Conservation (phyloP, 2,113 vertebrate species). For the Cynocephalus volans region DNA sequence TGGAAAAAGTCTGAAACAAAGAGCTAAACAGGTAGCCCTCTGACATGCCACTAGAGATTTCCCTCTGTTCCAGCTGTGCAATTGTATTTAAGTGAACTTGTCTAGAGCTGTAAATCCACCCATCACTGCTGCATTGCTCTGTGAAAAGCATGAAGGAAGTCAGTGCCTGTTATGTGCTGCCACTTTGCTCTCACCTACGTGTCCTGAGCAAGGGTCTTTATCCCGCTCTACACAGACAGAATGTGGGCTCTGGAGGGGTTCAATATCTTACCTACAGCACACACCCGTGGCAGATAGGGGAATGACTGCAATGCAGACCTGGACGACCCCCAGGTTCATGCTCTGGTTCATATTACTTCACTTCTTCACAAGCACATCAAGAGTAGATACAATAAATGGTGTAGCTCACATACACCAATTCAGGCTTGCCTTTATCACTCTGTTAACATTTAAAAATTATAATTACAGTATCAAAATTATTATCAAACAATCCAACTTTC, state of each 20-base stretch:
- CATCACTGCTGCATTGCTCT: not conserved
- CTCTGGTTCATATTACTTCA: not conserved
- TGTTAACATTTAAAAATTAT: not conserved
- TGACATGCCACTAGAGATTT: not conserved
- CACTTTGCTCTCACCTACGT: not conserved
- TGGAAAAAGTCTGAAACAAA: not conserved
- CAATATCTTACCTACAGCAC: not conserved
- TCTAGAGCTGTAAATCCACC: not conserved
- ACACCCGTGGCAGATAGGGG: rapidly evolving
- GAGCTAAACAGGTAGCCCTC: not conserved
- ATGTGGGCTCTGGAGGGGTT: not conserved
- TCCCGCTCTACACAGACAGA: rapidly evolving
- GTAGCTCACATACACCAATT: too few species aligned
- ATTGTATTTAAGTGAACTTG: not conserved
- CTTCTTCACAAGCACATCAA: not conserved
- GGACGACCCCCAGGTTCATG: too few species aligned
- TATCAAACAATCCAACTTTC: not conserved
- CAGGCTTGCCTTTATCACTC: not conserved
- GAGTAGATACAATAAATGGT: not conserved
- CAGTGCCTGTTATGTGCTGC: rapidly evolving
- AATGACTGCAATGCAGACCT: too few species aligned
- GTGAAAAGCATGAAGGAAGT: rapidly evolving
- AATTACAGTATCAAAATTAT: not conserved
- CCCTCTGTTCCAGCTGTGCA: not conserved
- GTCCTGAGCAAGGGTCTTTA: too few species aligned